A percentile compares a stretch with the other conserved stretches of the same genome.
Conservation (phyloP, 2,797 vertebrate genomes). For the Sus cebifrons region DNA sequence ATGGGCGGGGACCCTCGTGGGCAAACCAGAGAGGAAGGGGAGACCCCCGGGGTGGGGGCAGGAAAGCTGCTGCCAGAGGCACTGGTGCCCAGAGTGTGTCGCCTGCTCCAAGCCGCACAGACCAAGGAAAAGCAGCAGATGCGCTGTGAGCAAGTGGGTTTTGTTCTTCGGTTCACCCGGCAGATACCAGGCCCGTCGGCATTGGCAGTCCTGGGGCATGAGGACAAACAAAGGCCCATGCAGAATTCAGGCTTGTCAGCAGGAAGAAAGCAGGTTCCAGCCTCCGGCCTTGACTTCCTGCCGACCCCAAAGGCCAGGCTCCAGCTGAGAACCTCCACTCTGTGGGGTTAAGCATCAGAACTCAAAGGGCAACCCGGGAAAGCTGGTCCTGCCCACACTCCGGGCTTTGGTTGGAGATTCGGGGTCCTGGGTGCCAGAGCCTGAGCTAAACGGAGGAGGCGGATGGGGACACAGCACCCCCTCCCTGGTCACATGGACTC, state of each 20-base stretch:
- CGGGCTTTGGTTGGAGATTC: background rate
- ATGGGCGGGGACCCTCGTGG: rapidly evolving
- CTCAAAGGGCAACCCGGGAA: rapidly evolving
- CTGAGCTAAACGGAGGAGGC: background rate
- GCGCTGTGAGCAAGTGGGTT: rapidly evolving
- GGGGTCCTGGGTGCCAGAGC: rapidly evolving
- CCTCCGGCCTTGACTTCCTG: background rate
- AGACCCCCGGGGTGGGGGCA: too few relatives aligned
- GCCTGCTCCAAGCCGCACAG: rapidly evolving
- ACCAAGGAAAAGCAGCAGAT: background rate
- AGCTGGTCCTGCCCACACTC: background rate
- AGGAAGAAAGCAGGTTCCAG: rapidly evolving
- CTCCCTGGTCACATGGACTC: background rate
- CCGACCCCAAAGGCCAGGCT: background rate
- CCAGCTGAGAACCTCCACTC: background rate
- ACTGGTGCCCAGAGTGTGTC: rapidly evolving
- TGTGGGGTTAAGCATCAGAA: background rate
- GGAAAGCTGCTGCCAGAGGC: background rate
- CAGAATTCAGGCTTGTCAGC: background rate
- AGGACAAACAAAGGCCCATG: rapidly evolving
- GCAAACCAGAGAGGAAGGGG: background rate
- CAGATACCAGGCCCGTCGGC: rapidly evolving
- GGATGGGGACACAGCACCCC: background rate
- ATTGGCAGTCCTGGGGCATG: background rate
- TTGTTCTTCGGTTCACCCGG: rapidly evolving